phyloP scores from a whole-genome alignment of 2,113 vertebrate species.

The Thoracochromis brauschi region DNA sequence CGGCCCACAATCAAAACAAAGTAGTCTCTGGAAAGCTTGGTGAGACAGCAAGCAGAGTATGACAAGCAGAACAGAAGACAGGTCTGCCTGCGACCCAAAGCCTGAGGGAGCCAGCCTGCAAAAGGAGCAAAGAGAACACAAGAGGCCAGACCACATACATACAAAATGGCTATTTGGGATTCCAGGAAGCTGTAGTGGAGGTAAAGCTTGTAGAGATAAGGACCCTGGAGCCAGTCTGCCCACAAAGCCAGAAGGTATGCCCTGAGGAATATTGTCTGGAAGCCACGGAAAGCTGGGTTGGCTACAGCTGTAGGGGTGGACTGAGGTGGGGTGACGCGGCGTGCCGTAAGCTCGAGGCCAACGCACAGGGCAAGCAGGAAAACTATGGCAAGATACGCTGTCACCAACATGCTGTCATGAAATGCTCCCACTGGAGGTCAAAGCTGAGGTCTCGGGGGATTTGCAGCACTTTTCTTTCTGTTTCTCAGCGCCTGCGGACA shows the following conservation, averaged over 20 bases:
- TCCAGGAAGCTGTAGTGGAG: constrained; percentile 90
- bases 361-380: constrained; percentile 74
- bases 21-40: constrained; percentile 87
- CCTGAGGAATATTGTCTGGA: constrained; percentile 80
- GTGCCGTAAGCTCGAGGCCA: constrained; percentile 79
- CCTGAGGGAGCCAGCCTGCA: constrained; percentile 77
- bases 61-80: constrained; percentile 85
- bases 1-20: constrained; percentile 83
- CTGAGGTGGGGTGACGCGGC: constrained; percentile 64
- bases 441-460: not conserved
- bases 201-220: constrained; percentile 92
- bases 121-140: constrained; percentile 82
- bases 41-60: constrained; percentile 82
- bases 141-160: constrained; percentile 86
- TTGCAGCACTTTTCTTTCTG: not conserved
- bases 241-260: constrained; percentile 86
- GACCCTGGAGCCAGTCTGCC: constrained; percentile 91
- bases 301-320: constrained; percentile 53
- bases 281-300: constrained; percentile 83
- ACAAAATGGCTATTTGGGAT: constrained; percentile 88
- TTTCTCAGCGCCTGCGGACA: constrained; percentile 15
- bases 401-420: constrained; percentile 77
- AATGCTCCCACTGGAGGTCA: not conserved
- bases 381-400: constrained; percentile 76
- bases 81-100: constrained; percentile 78